Conservation (phyloP, 2,888 invertebrate species). For the Leucophenga montana region DNA sequence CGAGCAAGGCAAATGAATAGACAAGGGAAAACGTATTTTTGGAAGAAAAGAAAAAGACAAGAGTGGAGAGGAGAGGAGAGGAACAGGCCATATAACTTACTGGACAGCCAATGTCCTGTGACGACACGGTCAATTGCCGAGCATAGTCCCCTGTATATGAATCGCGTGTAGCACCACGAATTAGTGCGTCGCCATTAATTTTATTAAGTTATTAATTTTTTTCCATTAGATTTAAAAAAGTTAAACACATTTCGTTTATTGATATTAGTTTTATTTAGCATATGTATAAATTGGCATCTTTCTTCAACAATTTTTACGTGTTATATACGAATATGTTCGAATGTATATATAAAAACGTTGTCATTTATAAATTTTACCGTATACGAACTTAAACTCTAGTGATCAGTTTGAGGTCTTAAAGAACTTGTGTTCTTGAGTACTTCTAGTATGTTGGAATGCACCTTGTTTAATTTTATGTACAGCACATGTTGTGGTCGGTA, state of each 20-base stretch:
- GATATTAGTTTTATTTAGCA: conserved; percentile 15
- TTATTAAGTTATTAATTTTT: no score
- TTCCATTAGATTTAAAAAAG: no score
- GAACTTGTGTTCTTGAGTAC: conserved; percentile 89
- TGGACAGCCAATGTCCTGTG: no score
- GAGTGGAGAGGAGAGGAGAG: no score
- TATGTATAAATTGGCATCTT: conserved; percentile 28
- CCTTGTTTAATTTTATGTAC: conserved; percentile 84
- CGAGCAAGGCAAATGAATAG: no score
- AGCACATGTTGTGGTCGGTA: conserved; percentile 84
- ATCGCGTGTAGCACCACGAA: no score
- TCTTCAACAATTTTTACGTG: conserved; percentile 27
- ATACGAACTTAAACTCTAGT: conserved; percentile 29
- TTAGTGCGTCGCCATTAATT: no score
- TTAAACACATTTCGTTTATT: not conserved
- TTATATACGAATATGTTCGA: conserved; percentile 34
- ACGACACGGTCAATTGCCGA: no score
- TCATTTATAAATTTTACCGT: conserved; percentile 52
- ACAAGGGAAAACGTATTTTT: no score
- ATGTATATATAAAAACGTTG: conserved; percentile 52
- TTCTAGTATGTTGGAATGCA: conserved; percentile 87
- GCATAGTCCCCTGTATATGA: no score
- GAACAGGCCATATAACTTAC: no score
- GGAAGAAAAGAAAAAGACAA: no score
- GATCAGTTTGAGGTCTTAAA: conserved; percentile 75